Percentiles rank a stretch among this genome's conserved stretches.
These are phyloP conservation scores for Ornithoptera priamus DNA, from an alignment of 2,888 invertebrate species.

Conservation along the genomic window DNA sequence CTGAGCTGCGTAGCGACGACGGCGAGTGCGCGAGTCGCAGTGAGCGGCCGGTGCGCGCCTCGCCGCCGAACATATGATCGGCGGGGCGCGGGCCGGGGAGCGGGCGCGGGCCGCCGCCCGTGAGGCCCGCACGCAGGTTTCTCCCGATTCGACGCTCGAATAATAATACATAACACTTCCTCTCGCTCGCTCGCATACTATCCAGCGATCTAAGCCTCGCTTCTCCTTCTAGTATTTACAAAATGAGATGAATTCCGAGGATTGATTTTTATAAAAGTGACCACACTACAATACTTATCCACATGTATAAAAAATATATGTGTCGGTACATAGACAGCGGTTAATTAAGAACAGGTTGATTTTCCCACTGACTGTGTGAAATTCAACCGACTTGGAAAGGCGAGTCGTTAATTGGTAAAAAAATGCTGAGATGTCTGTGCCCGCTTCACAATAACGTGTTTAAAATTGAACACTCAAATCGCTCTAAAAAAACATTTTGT, in stretches of 20 bases:
- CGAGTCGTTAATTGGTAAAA: constrained; percentile 31
- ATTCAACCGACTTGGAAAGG: constrained; percentile 29
- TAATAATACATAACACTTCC: constrained; percentile 70
- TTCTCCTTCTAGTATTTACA: constrained; percentile 59
- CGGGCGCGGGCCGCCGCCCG: constrained; percentile 46
- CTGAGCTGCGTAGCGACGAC: constrained; percentile 59
- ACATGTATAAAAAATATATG: constrained; percentile 21
- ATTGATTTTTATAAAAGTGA: constrained; percentile 39
- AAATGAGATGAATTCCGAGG: constrained; percentile 54
- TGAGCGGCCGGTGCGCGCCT: constrained; percentile 54
- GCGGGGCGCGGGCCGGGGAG: constrained; percentile 53
- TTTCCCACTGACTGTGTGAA: constrained; percentile 31
- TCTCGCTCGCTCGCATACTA: constrained; percentile 66
- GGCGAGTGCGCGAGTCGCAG: constrained; percentile 76
- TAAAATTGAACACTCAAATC: constrained; percentile 15
- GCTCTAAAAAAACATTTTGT: constrained; percentile 3
- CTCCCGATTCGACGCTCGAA: constrained; percentile 71
- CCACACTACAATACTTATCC: constrained; percentile 34
- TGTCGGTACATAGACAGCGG: constrained; percentile 32
- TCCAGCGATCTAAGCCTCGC: constrained; percentile 43
- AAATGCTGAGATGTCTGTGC: constrained; percentile 27
- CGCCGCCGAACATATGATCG: constrained; percentile 76
- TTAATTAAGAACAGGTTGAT: constrained; percentile 35
- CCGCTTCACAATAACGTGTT: constrained; percentile 25
- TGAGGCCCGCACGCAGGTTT: constrained; percentile 80